Evolutionary conservation across 2,113 vertebrate species (phyloP).

Genomic region (Charina bottae): DNA sequence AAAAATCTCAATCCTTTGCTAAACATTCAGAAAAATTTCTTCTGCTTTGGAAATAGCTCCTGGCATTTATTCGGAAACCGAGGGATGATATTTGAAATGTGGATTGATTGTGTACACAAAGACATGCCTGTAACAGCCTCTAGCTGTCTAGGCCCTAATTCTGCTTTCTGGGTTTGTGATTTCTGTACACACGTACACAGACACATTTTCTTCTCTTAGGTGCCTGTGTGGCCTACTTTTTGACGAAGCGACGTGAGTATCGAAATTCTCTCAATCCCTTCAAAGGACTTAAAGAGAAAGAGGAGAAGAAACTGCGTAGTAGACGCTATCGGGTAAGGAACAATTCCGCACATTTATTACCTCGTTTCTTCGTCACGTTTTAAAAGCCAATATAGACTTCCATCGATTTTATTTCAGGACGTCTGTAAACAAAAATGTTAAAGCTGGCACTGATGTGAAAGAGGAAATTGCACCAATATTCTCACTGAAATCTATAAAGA

Average conservation of each 20-base stretch:
- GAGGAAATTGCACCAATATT: neutral
- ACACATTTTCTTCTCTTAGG: conserved; percentile 42
- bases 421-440: neutral
- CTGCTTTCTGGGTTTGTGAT: neutral
- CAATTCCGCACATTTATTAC: neutral
- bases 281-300: conserved; percentile 75
- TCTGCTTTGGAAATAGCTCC: neutral
- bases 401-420: neutral
- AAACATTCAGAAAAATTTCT: neutral
- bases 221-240: conserved; percentile 76
- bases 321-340: conserved; percentile 71
- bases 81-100: neutral
- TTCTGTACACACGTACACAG: neutral
- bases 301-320: conserved; percentile 77
- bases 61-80: neutral
- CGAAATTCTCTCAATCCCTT: conserved; percentile 75
- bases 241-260: conserved; percentile 76
- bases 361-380: neutral
- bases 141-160: neutral
- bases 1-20: neutral
- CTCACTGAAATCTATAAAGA: neutral
- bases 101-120: neutral
- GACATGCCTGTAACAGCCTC: neutral
- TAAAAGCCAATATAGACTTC: neutral
- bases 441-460: neutral